A percentile compares a stretch with the other conserved stretches of the same genome.
Evolutionary conservation across 2,113 vertebrate species (phyloP).

Genomic region (Typhlomys cinereus): DNA sequence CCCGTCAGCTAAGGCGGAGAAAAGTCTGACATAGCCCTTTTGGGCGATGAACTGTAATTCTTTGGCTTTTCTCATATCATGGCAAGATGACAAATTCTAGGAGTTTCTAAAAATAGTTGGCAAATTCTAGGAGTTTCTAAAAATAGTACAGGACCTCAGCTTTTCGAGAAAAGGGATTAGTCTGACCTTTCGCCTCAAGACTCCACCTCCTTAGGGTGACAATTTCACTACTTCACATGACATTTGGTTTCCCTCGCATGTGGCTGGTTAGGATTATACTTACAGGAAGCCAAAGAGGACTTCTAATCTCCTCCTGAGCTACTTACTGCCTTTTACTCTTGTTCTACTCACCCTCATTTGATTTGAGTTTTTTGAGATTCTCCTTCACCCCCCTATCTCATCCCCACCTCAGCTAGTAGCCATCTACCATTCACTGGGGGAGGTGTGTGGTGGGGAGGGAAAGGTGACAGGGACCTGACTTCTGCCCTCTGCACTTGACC

Average conservation of each 20-base stretch:
- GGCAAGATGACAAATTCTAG: constrained; percentile 58
- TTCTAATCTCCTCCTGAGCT: constrained; percentile 66
- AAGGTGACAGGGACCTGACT: neutral
- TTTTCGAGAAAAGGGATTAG: constrained; percentile 62
- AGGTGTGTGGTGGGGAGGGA: neutral
- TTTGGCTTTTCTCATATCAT: neutral
- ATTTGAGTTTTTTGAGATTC: constrained; percentile 48
- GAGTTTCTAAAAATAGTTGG: constrained; percentile 68
- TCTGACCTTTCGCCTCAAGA: constrained; percentile 71
- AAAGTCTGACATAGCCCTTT: neutral
- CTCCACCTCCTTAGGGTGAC: constrained; percentile 59
- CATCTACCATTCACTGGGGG: neutral
- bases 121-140: constrained; percentile 70
- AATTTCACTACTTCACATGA: constrained; percentile 78
- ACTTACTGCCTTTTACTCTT: constrained; percentile 69
- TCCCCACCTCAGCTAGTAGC: no score
- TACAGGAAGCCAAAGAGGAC: constrained; percentile 78
- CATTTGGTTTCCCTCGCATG: constrained; percentile 78
- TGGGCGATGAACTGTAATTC: neutral
- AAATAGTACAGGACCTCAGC: constrained; percentile 52
- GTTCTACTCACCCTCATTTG: constrained; percentile 22
- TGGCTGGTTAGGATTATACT: constrained; percentile 66
- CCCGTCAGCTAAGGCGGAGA: neutral
- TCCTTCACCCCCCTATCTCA: constrained; percentile 20
- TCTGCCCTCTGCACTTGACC: neutral